Base-by-base conservation (phyloP, 2,113 vertebrate genomes). In the Melospiza melodia region DNA sequence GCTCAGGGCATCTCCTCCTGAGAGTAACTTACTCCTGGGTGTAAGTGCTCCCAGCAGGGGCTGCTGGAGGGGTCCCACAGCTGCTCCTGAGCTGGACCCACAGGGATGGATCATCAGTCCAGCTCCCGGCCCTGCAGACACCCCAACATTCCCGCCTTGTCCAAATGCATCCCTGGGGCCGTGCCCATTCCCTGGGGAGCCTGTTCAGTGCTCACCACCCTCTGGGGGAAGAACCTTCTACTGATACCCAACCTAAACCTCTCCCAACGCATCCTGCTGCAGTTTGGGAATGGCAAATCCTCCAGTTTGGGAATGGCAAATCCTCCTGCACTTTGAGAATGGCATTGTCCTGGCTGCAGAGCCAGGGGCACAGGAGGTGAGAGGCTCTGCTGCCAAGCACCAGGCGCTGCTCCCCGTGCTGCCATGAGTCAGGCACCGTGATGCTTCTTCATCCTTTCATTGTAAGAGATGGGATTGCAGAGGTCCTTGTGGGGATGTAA, bases 21-120 rank as follows among this genome's bases (percentile, higher is more conserved):
- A 0, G 2, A 0, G n/a, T 24, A 17, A 10, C 5, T 44, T 30
- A 16, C 55, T 49, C 18, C 1, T 0, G 0, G 12, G 27, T 21
- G 41, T 30, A 22, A n/a, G 10, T 6, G 17, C 71, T 61, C 11
- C 0, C 24, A 16, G 73, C 10, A 6, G 0, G 12, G 12, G 65
- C 43, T 89, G 84, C 11, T 69, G 79, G 57, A 13, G 59, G 22
- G 18, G 8, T 73, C 44, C 44, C 51, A 62, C 54, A 39, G 15
- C 65, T 69, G 55, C 65, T 35, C 17, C 73, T 46, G 74, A 62
- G 65, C 49, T 43, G 21, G 22, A 21, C 25, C 31, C 59, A 10
- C 30, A 35, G 35, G 39, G n/a, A 22, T n/a, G 39, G 39, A 31
- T 39, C 24, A 22, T 10, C 11, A 35, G 30, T 23, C 13, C 63